phyloP scores from a whole-genome alignment of 2,113 vertebrate genomes.

The Turdus rufiventris region DNA sequence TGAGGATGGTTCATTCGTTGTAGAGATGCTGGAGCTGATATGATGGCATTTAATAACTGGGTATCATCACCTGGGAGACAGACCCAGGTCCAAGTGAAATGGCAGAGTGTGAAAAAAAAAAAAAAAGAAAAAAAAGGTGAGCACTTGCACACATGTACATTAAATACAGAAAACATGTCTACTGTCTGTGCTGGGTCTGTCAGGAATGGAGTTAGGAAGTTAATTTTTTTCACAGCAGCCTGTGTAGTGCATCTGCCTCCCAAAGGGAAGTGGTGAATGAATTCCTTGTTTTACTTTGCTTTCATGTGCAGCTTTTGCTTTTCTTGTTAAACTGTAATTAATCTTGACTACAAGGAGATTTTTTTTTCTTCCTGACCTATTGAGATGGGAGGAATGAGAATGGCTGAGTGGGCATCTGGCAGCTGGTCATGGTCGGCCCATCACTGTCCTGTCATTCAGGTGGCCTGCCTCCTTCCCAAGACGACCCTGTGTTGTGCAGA shows the following conservation, averaged over 20 bases:
- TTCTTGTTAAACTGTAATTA: neutral
- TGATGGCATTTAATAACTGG: neutral
- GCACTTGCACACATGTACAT: neutral
- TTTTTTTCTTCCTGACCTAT: neutral
- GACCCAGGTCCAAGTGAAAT: neutral
- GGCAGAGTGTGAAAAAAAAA: neutral
- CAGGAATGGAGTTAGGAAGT: neutral
- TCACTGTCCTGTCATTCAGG: neutral
- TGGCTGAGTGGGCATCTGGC: neutral
- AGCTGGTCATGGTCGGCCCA: neutral
- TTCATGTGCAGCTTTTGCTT: neutral
- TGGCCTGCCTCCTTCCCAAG: neutral
- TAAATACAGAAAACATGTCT: neutral
- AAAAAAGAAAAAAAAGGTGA: neutral
- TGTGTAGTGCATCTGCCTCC: neutral
- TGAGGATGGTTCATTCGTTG: neutral
- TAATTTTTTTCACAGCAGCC: neutral
- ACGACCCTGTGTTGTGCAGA: neutral
- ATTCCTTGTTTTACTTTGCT: neutral
- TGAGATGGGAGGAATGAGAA: neutral
- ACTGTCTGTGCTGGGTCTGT: neutral
- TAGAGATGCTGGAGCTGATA: neutral
- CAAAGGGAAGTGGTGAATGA: neutral
- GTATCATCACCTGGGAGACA: neutral
- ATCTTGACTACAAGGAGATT: neutral